Evolutionary conservation across 2,888 invertebrate genomes (phyloP).

Genomic region (Andrena chrysosceles): DNA sequence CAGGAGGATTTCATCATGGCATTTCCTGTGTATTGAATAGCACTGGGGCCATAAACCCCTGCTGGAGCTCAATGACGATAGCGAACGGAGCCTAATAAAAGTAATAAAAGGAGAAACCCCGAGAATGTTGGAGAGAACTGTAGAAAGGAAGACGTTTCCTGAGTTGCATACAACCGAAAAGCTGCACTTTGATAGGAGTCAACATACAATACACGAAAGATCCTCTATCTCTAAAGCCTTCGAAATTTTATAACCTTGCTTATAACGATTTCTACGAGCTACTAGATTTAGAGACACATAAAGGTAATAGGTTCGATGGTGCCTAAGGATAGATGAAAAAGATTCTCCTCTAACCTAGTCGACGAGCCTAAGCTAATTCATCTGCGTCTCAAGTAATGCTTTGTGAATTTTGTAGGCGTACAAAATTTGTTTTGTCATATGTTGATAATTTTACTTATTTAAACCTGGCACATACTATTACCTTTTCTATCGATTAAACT

Average conservation of each 20-base stretch:
- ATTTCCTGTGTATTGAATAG: slow-evolving; percentile 70
- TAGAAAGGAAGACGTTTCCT: slow-evolving; percentile 58
- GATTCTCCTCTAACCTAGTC: not conserved
- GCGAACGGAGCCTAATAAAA: slow-evolving; percentile 66
- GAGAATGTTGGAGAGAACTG: slow-evolving; percentile 15
- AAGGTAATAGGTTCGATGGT: not conserved
- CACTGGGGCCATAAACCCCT: slow-evolving; percentile 68
- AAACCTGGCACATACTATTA: no score
- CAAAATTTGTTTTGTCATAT: no score
- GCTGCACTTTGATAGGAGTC: slow-evolving; percentile 36
- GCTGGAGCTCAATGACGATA: slow-evolving; percentile 60
- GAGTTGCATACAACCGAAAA: slow-evolving; percentile 41
- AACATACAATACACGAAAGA: slow-evolving; percentile 53
- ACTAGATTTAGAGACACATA: slow-evolving; percentile 36
- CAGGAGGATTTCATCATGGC: slow-evolving; percentile 60
- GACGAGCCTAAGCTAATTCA: not conserved
- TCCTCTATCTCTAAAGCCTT: slow-evolving; percentile 27
- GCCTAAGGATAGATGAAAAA: slow-evolving; percentile 1
- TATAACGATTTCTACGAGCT: slow-evolving; percentile 32
- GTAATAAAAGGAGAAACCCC: slow-evolving; percentile 62
- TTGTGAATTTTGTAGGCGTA: not conserved
- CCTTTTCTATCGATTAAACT: no score
- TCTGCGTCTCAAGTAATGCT: not conserved
- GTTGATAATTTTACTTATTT: no score
- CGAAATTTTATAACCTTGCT: slow-evolving; percentile 51